These are phyloP conservation scores for Macroramphosus scolopax DNA, from an alignment of 2,797 vertebrate genomes.

Conservation along the genomic window DNA sequence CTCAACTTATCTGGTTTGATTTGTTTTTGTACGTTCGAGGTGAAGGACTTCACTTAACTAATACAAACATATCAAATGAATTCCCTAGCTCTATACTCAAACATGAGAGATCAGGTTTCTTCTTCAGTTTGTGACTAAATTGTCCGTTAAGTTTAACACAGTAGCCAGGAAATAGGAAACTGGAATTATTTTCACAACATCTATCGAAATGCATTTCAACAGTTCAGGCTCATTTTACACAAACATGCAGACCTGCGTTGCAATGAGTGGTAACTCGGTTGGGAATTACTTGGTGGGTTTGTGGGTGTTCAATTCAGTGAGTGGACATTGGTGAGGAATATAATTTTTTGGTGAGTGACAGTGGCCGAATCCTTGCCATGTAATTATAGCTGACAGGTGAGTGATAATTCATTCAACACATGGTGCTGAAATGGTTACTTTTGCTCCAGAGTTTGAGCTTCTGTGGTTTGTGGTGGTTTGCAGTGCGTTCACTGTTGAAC, in stretches of 20 bases:
- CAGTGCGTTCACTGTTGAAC: background rate
- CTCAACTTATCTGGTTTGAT: too few relatives aligned
- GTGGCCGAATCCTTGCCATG: constrained; percentile 3
- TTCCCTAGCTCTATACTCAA: too few relatives aligned
- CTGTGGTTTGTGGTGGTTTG: constrained; percentile 22
- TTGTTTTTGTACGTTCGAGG: too few relatives aligned
- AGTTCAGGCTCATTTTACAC: constrained; percentile 43
- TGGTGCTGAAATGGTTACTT: background rate
- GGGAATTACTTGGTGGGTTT: background rate
- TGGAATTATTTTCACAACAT: too few relatives aligned
- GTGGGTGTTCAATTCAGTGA: background rate
- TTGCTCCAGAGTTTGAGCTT: background rate
- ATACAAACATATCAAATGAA: too few relatives aligned
- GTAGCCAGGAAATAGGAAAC: too few relatives aligned
- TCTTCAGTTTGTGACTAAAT: too few relatives aligned
- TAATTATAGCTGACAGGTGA: background rate
- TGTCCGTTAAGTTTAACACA: too few relatives aligned
- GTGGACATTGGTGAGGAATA: too few relatives aligned
- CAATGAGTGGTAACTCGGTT: constrained; percentile 1
- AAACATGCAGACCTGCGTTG: background rate
- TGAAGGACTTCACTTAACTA: too few relatives aligned
- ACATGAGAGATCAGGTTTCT: too few relatives aligned
- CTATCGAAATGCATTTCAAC: constrained; percentile 15
- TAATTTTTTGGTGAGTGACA: background rate
- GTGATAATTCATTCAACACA: background rate